Evolutionary conservation across 1,140 invertebrate species (phyloP).

Genomic region (Drosophila kohkoa): DNA sequence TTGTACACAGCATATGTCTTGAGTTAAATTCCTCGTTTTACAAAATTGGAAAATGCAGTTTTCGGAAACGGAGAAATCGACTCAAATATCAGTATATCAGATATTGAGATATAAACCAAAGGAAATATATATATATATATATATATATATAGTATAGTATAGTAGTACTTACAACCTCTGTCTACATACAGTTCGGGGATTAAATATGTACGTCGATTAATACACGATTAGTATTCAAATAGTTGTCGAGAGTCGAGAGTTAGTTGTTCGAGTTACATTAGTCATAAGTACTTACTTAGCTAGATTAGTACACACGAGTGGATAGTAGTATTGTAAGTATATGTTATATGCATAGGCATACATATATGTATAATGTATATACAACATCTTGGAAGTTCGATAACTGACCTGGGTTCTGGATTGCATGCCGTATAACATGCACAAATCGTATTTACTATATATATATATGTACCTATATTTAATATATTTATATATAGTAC

Average conservation of each 20-base stretch:
- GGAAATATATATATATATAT: too few species aligned
- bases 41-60: conserved; percentile 36
- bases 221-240: conserved; percentile 49
- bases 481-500: too few species aligned
- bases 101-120: too few species aligned
- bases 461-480: conserved; percentile 19
- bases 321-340: background rate
- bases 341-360: conserved; percentile 41
- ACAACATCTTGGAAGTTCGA: conserved; percentile 79
- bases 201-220: conserved; percentile 35
- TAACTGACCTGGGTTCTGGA: conserved; percentile 76
- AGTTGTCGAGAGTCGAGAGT: conserved; percentile 76
- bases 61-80: conserved; percentile 27
- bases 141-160: too few species aligned
- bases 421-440: conserved; percentile 68
- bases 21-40: conserved; percentile 72
- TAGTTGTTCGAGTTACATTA: conserved; percentile 70
- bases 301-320: conserved; percentile 4
- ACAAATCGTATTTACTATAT: conserved; percentile 48
- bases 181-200: conserved; percentile 38
- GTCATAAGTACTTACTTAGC: conserved; percentile 59
- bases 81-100: conserved; percentile 20
- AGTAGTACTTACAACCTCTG: conserved; percentile 43
- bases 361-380: conserved; percentile 44
- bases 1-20: conserved; percentile 74